A percentile compares a stretch with the other conserved stretches of the same genome.
phyloP scores from a whole-genome alignment of 2,888 invertebrate species.

The Isoperla grammatica region DNA sequence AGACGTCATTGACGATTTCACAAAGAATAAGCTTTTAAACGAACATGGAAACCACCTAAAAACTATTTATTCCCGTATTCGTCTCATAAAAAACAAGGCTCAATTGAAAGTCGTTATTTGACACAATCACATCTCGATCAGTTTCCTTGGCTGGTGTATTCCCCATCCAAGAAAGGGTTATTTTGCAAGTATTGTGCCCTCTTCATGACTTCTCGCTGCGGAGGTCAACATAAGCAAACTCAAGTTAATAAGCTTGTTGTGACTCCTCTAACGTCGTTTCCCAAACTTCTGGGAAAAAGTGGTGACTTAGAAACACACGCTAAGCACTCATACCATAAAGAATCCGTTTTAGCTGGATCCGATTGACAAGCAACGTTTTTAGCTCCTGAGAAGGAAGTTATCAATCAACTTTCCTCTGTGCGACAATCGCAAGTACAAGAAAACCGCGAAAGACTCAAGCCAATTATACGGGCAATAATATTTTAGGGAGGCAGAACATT shows the following conservation, averaged over 20 bases:
- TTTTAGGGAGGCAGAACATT: conserved; percentile 36
- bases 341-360: conserved; percentile 23
- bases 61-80: conserved; percentile 27
- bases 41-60: conserved; percentile 23
- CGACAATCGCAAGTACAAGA: conserved; percentile 27
- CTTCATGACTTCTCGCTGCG: conserved; percentile 24
- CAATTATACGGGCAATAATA: conserved; percentile 31
- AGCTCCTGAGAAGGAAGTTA: conserved; percentile 18
- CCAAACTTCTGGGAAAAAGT: conserved; percentile 30
- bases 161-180: conserved; percentile 21
- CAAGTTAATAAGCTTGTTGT: conserved; percentile 29
- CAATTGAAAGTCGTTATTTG: conserved; percentile 22
- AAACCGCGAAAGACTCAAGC: conserved; percentile 28
- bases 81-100: conserved; percentile 21
- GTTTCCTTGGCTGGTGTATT: conserved; percentile 26
- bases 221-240: conserved; percentile 25
- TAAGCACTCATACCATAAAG: conserved; percentile 27
- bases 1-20: neutral
- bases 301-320: conserved; percentile 28
- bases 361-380: conserved; percentile 20
- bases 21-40: neutral
- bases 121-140: conserved; percentile 24
- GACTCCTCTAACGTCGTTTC: conserved; percentile 29
- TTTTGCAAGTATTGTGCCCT: conserved; percentile 30
- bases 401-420: conserved; percentile 21